phyloP scores from a whole-genome alignment of 2,113 vertebrate genomes.

The Bubo scandiacus region DNA sequence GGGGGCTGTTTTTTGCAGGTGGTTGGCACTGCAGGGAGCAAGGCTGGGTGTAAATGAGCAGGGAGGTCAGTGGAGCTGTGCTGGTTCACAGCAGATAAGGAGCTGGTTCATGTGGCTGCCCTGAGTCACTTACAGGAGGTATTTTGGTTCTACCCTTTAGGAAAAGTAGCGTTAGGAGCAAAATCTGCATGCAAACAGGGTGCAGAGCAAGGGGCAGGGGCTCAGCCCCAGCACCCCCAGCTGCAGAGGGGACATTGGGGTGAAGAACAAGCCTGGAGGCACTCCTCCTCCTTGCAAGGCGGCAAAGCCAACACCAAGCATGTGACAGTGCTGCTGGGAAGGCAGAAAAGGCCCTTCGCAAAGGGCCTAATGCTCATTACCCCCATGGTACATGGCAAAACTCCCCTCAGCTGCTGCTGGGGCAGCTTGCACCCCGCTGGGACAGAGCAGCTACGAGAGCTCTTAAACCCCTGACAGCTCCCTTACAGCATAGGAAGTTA shows the following conservation, averaged over 20 bases:
- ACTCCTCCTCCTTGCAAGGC: background rate
- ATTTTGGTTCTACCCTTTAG: background rate
- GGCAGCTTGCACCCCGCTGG: fast-evolving
- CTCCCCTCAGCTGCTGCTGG: fast-evolving
- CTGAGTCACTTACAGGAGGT: background rate
- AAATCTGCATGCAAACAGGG: background rate
- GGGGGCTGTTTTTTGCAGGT: background rate
- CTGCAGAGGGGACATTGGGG: fast-evolving
- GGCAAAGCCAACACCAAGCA: background rate
- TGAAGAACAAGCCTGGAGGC: background rate
- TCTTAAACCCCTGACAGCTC: background rate
- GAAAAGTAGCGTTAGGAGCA: background rate
- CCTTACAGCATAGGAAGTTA: background rate
- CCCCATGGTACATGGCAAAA: background rate
- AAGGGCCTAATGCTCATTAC: background rate
- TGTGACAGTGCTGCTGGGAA: background rate
- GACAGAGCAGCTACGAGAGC: background rate
- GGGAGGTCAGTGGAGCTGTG: background rate
- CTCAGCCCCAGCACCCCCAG: background rate
- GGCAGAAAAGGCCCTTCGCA: background rate
- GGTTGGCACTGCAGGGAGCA: background rate
- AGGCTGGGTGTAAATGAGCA: fast-evolving
- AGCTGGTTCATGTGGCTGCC: background rate
- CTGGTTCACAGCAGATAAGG: background rate
- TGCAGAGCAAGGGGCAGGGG: background rate